phyloP scores from a whole-genome alignment of 1,140 invertebrate genomes.

The Trachymyrmex septentrionalis region DNA sequence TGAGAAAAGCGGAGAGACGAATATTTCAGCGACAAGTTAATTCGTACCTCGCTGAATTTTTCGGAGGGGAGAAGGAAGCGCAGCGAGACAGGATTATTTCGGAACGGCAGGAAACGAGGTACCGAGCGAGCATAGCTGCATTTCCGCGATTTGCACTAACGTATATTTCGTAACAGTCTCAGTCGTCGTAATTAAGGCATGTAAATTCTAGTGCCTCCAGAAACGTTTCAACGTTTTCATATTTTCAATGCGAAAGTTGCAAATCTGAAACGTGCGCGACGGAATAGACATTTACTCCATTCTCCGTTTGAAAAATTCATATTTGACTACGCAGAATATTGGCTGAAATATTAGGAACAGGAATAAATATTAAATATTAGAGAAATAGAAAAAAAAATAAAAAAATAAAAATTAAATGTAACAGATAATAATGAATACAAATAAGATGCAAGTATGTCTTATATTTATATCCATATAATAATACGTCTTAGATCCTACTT shows the following conservation, averaged over 20 bases:
- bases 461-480: too few species aligned
- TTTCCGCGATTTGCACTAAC: constrained; percentile 33
- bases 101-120: constrained; percentile 7
- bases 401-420: too few species aligned
- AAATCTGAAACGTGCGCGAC: neutral
- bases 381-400: too few species aligned
- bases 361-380: too few species aligned
- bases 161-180: neutral
- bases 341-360: too few species aligned
- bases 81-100: constrained; percentile 19
- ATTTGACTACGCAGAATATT: neutral
- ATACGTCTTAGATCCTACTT: too few species aligned
- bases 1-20: neutral
- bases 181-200: neutral
- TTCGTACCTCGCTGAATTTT: constrained; percentile 38
- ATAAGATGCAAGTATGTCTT: too few species aligned
- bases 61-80: neutral
- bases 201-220: neutral
- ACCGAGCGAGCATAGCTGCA: neutral
- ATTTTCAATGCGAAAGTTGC: neutral
- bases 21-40: constrained; percentile 12
- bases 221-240: neutral
- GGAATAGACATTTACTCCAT: neutral
- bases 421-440: too few species aligned
- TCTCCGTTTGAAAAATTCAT: neutral